phyloP scores from a whole-genome alignment of 2,113 vertebrate genomes.

The Accipiter virgatus region DNA sequence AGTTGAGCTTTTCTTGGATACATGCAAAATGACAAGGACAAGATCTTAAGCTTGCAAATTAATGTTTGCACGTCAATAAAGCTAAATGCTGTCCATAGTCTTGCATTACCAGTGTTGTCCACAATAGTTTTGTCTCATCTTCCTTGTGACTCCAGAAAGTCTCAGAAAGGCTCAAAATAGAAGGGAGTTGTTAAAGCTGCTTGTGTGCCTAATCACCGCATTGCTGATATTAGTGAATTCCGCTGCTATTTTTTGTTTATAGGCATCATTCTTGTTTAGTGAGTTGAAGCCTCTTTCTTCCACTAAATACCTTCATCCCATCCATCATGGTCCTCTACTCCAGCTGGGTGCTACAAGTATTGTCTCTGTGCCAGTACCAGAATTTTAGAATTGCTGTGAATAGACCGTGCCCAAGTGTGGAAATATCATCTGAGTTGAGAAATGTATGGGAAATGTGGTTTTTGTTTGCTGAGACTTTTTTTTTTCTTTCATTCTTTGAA shows the following conservation, averaged over 20 bases:
- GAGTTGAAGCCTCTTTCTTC: background rate
- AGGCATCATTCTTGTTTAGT: background rate
- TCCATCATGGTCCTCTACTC: background rate
- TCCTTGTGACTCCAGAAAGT: background rate
- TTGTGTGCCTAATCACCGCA: background rate
- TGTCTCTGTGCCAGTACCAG: background rate
- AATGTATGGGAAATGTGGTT: constrained; percentile 4
- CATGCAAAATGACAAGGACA: background rate
- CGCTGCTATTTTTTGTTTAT: background rate
- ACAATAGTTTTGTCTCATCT: background rate
- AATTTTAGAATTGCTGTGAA: background rate
- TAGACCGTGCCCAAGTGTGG: background rate
- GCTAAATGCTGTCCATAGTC: background rate
- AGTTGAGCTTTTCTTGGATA: background rate
- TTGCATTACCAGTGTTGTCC: background rate
- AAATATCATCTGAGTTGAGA: background rate
- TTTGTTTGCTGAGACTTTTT: constrained; percentile 5
- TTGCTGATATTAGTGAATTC: background rate
- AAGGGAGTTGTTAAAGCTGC: background rate
- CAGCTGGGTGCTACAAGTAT: background rate
- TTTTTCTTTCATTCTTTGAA: constrained; percentile 16
- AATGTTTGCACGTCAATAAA: background rate
- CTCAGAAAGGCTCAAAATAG: background rate
- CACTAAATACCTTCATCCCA: background rate
- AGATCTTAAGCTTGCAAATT: background rate